Conservation (phyloP, 2,888 invertebrate species). For the Leptopilina drosophilae region DNA sequence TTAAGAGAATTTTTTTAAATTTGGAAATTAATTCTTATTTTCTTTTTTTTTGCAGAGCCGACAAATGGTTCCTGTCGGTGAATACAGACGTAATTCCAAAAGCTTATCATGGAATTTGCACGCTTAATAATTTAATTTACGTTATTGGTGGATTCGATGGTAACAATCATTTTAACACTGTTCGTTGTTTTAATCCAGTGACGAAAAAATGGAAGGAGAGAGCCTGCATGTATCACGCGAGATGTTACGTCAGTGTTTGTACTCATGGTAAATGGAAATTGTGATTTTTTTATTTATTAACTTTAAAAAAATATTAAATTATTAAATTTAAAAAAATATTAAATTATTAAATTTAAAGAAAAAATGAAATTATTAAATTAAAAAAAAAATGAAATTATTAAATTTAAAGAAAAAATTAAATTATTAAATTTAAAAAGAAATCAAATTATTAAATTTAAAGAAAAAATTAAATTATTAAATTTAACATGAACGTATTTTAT, state of each 20-base stretch:
- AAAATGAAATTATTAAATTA: not conserved
- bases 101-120: conserved; percentile 89
- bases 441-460: not conserved
- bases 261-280: conserved; percentile 78
- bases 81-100: conserved; percentile 84
- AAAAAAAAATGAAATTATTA: no score
- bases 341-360: not conserved
- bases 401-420: not conserved
- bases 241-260: conserved; percentile 89
- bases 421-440: no score
- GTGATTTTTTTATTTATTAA: not conserved
- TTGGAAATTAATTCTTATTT: no score
- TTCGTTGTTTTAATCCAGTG: conserved; percentile 88
- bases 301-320: no score
- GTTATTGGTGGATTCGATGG: conserved; percentile 92
- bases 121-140: conserved; percentile 84
- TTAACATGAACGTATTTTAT: no score
- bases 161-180: conserved; percentile 86
- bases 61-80: conserved; percentile 86
- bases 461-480: not conserved
- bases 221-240: conserved; percentile 88
- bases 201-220: conserved; percentile 86
- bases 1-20: no score
- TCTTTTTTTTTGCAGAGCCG: conserved; percentile 79
- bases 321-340: not conserved